Base-by-base conservation (phyloP, 2,797 vertebrate species). In the Acipenser oxyrinchus region DNA sequence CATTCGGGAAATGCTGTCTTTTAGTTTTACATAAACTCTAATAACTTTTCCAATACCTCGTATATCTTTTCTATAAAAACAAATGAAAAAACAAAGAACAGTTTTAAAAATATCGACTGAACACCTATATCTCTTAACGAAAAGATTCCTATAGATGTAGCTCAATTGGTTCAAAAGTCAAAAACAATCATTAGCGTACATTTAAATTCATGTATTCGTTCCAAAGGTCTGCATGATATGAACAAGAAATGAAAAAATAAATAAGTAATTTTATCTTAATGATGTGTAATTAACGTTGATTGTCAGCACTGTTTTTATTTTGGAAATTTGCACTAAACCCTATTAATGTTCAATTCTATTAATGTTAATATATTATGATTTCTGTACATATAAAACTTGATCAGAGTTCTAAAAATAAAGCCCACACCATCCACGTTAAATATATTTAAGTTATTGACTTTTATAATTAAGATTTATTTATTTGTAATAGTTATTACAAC, bases 251-350 rank as follows among this genome's bases (percentile, higher is more conserved):
- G 53, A 60, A 65, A 58, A 12, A 59, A 67, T 60, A 37, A 37
- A 37, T 77, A 77, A 71, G 69, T 74, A 76, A 76, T 78, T 70
- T 66, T 76, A 80, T 74, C 80, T 60, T 77, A 74, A 74, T 67
- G 66, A 51, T 69, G 68, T 63, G 68, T 73, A 60, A 75, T 72
- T 64, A 51, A 84, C 77, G 76, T 82, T 86, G 79, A 73, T n/a
- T n/a, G n/a, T n/a, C n/a, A n/a, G n/a, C n/a, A n/a, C 78, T 80
- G 83, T 80, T 80, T 87, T 81, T 83, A 86, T 89, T 88, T 88
- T 80, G 59, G 37, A 37, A 83, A 88, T 86, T 89, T 90, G 88
- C 88, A 90, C 88, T 88, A 86, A 83, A 73, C 72, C 67, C 67
- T 68, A 71, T n/a, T n/a, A n/a, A n/a, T 74, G 59, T 85, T 83